These are phyloP conservation scores for Denticeps clupeoides DNA, from an alignment of 2,797 vertebrate species.

Conservation along the genomic window DNA sequence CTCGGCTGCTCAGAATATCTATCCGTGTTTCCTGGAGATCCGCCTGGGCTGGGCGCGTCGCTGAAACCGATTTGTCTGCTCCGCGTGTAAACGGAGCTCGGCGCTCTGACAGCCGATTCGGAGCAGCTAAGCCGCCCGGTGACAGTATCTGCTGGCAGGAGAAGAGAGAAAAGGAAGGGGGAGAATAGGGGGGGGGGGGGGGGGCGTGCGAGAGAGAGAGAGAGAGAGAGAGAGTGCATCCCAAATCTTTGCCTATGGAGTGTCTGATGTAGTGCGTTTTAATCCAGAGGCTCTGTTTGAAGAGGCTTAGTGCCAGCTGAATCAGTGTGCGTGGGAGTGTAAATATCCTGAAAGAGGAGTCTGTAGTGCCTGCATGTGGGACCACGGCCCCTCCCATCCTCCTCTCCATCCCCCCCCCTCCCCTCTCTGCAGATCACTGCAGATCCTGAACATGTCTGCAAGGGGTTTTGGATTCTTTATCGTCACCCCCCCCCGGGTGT, in stretches of 20 bases:
- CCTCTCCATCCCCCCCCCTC: constrained; percentile 15
- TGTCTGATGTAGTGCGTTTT: constrained; percentile 21
- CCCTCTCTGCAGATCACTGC: constrained; percentile 9
- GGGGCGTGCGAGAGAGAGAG: not conserved
- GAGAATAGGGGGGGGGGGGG: not conserved
- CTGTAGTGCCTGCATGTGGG: constrained; percentile 33
- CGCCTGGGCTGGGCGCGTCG: no score
- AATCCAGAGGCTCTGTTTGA: constrained; percentile 20
- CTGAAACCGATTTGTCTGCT: no score
- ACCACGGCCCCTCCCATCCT: constrained; percentile 25
- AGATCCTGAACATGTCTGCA: not conserved
- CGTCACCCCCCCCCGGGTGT: no score
- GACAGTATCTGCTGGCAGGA: not conserved
- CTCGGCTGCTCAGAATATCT: no score
- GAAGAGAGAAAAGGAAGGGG: not conserved
- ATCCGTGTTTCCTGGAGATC: no score
- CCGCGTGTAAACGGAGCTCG: no score
- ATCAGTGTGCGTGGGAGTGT: constrained; percentile 43
- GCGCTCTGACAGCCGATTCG: not conserved
- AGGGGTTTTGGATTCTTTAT: not conserved
- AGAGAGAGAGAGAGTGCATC: not conserved
- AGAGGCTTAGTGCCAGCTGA: constrained; percentile 36
- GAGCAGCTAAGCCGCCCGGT: not conserved
- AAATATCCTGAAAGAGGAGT: constrained; percentile 44
- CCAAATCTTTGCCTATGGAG: constrained; percentile 9